Percentiles rank a stretch among this genome's conserved stretches.
These are phyloP conservation scores for Pachyramphus minor DNA, from an alignment of 2,113 vertebrate genomes.

Conservation along the genomic window DNA sequence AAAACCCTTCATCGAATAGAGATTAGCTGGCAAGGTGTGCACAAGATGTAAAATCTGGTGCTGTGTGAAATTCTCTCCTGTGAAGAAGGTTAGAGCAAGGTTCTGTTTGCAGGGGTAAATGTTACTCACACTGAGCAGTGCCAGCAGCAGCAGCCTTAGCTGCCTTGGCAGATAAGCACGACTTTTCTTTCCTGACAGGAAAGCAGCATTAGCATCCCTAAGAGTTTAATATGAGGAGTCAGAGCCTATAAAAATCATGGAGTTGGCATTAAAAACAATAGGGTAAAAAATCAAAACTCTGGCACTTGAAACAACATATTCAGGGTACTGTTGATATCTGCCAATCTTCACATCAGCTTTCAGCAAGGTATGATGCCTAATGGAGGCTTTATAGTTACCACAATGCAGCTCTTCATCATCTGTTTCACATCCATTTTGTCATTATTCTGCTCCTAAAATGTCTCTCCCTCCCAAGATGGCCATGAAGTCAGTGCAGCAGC, in stretches of 20 bases:
- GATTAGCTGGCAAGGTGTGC: not conserved
- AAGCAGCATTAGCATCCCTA: not conserved
- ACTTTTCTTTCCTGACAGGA: not conserved
- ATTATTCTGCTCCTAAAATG: not conserved
- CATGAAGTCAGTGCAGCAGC: not conserved
- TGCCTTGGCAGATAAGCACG: not conserved
- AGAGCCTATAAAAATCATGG: not conserved
- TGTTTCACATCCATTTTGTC: not conserved
- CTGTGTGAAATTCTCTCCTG: not conserved
- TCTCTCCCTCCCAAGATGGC: not conserved
- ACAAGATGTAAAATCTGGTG: not conserved
- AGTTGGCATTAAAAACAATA: not conserved
- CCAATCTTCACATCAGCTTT: not conserved
- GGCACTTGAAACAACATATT: not conserved
- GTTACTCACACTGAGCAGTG: not conserved
- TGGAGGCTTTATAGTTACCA: not conserved
- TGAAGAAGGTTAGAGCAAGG: not conserved
- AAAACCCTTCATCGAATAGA: not conserved
- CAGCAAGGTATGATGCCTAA: not conserved
- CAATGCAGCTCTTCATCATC: not conserved
- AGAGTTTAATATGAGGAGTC: not conserved
- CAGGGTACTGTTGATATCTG: not conserved
- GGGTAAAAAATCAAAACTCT: not conserved
- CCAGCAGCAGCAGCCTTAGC: not conserved
- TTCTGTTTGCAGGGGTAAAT: not conserved